These are phyloP conservation scores for Daboia siamensis DNA, from an alignment of 2,113 vertebrate genomes.

Conservation along the genomic window DNA sequence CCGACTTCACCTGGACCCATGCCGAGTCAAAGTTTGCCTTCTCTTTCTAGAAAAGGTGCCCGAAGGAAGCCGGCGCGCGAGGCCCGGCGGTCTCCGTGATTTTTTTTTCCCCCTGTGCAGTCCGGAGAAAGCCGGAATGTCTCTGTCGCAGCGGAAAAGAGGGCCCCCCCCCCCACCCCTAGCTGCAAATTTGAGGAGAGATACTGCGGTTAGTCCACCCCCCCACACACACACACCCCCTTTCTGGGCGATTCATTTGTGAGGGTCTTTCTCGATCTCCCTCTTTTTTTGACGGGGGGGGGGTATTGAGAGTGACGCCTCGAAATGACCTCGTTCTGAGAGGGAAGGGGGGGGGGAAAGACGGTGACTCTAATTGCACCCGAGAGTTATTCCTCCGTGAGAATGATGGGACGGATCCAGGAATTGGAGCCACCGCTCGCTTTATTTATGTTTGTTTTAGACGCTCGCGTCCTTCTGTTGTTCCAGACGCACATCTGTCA, in stretches of 20 bases:
- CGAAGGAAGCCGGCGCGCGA: neutral
- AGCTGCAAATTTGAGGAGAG: neutral
- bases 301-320: rapidly evolving
- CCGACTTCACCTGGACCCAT: neutral
- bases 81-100: neutral
- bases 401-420: neutral
- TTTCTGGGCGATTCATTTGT: neutral
- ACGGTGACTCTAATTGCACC: neutral
- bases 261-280: neutral
- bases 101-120: neutral
- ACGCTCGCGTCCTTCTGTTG: neutral
- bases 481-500: constrained; percentile 9
- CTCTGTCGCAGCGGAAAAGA: neutral
- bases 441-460: constrained; percentile 17
- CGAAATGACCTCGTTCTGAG: neutral
- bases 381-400: neutral
- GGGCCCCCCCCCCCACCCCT: neutral
- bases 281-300: neutral
- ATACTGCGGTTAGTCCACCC: constrained; percentile 16
- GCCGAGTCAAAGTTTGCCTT: neutral
- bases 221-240: neutral
- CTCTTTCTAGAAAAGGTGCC: neutral
- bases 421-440: neutral
- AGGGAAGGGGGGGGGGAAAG: too few species aligned
- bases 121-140: neutral